Conservation (phyloP, 1,140 invertebrate species). For the Berghia stephanieae region DNA sequence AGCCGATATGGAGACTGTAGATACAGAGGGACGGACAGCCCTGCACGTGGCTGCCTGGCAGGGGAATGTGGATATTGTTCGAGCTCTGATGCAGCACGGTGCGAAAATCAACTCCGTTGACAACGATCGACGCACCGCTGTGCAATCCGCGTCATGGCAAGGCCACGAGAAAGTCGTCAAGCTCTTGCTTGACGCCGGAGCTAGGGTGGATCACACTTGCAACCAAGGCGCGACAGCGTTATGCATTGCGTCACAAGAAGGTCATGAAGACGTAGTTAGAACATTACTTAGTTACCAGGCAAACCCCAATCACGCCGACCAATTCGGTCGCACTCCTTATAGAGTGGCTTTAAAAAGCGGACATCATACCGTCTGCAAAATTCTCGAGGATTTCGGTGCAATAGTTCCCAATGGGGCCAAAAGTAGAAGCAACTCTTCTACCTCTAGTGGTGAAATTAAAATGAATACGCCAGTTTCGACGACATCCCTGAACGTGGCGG, state of each 20-base stretch:
- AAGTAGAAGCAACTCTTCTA: conserved; percentile 53
- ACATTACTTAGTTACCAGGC: conserved; percentile 87
- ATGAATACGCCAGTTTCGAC: conserved; percentile 67
- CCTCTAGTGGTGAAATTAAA: conserved; percentile 71
- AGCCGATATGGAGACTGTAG: conserved; percentile 85
- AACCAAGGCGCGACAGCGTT: conserved; percentile 94
- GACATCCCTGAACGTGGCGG: no score
- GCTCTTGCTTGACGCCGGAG: conserved; percentile 73
- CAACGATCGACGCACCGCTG: conserved; percentile 85
- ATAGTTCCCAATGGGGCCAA: conserved; percentile 46
- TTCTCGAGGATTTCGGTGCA: conserved; percentile 70
- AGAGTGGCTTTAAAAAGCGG: conserved; percentile 82
- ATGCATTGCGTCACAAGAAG: conserved; percentile 93
- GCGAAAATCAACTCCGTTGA: conserved; percentile 90
- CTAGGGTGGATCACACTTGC: conserved; percentile 88
- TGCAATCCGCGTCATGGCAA: conserved; percentile 96
- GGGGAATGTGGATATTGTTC: conserved; percentile 89
- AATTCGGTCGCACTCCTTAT: conserved; percentile 84
- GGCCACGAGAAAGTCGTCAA: conserved; percentile 86
- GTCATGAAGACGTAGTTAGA: conserved; percentile 89
- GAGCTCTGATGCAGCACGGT: conserved; percentile 78
- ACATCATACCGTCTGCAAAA: conserved; percentile 76
- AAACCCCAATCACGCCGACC: conserved; percentile 90
- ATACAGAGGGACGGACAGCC: conserved; percentile 90
- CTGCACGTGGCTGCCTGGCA: conserved; percentile 95